Percentiles rank a stretch among this genome's conserved stretches.
phyloP scores from a whole-genome alignment of 2,113 vertebrate species.

The Alectura lathami region DNA sequence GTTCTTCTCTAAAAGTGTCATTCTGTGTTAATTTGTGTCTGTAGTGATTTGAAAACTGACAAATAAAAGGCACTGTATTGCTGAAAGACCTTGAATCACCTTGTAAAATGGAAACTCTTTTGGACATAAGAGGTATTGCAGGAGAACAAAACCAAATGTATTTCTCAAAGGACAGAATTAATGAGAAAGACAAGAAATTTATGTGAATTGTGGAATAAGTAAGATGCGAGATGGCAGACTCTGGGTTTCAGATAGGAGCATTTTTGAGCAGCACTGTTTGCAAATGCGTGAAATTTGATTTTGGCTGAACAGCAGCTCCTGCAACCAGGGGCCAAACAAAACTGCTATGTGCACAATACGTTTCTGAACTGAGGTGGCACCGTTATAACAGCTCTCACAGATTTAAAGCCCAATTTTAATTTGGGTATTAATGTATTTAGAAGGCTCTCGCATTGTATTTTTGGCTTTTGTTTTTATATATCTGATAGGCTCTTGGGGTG shows the following conservation, averaged over 20 bases:
- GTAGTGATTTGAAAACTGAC: background rate
- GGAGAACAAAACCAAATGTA: background rate
- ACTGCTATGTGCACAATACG: background rate
- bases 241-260: background rate
- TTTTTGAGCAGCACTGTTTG: background rate
- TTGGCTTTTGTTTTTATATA: background rate
- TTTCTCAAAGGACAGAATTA: background rate
- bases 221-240: background rate
- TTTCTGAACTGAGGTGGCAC: background rate
- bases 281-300: slow-evolving; percentile 13
- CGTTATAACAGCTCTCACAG: background rate
- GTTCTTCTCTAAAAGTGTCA: background rate
- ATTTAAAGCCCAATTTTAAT: background rate
- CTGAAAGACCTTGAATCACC: background rate
- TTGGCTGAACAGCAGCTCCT: slow-evolving; percentile 13
- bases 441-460: background rate
- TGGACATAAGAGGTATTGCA: background rate
- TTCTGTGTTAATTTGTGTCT: background rate
- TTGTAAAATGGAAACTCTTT: background rate
- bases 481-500: background rate
- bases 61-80: background rate
- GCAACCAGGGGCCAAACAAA: background rate
- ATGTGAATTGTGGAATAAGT: background rate
- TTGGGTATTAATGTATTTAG: background rate
- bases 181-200: background rate